Percentiles rank a stretch among this genome's conserved stretches.
These are phyloP conservation scores for Caenorhabditis japonica DNA, from an alignment of 2,888 invertebrate species.

Conservation along the genomic window DNA sequence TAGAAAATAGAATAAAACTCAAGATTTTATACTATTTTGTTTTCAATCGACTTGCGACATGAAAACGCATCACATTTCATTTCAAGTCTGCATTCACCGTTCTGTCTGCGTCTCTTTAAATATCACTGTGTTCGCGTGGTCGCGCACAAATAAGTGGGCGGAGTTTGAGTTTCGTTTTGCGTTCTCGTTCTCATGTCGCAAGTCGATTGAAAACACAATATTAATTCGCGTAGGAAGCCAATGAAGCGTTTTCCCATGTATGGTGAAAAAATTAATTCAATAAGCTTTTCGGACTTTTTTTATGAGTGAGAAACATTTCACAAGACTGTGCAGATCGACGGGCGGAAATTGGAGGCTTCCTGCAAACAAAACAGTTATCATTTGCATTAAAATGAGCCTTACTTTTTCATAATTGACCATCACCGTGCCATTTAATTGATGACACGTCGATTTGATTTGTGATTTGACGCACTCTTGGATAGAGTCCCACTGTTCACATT, in stretches of 20 bases:
- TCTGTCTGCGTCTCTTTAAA: no score
- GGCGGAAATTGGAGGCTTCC: constrained; percentile 38
- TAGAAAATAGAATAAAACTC: no score
- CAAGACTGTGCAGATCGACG: constrained; percentile 33
- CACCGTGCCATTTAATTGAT: constrained; percentile 8
- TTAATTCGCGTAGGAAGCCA: constrained; percentile 4
- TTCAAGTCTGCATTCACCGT: no score
- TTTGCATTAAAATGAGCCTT: background rate
- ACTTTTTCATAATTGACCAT: constrained; percentile 44
- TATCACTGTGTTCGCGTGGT: no score
- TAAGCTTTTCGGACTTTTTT: constrained; percentile 1
- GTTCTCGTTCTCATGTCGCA: no score
- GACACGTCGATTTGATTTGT: constrained; percentile 22
- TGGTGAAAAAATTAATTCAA: constrained; percentile 5
- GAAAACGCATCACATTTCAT: no score
- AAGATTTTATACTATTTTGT: background rate
- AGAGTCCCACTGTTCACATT: constrained; percentile 20
- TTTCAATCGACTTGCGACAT: no score
- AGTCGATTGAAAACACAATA: no score
- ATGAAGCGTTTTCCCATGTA: background rate
- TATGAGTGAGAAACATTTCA: background rate
- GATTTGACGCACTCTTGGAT: constrained; percentile 30
- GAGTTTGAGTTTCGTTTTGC: no score
- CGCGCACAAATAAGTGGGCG: no score
- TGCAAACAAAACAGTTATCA: constrained; percentile 24